phyloP scores from a whole-genome alignment of 2,113 vertebrate species.

The Notothenia coriiceps region DNA sequence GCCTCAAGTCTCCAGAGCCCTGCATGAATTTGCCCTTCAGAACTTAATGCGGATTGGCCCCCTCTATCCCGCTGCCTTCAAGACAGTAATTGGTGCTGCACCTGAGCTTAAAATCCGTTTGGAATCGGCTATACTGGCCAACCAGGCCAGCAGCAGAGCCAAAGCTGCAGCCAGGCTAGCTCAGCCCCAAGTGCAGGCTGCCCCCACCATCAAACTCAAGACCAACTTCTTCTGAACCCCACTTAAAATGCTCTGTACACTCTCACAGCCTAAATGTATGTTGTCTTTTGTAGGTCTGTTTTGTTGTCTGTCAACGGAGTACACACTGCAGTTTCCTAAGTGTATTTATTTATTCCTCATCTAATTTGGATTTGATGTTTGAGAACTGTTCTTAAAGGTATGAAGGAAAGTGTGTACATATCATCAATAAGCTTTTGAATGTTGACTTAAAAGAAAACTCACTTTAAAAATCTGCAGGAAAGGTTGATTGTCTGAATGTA shows the following conservation, averaged over 20 bases:
- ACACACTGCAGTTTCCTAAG: slow-evolving; percentile 33
- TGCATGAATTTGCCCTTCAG: slow-evolving; percentile 97
- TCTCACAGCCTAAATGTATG: slow-evolving; percentile 22
- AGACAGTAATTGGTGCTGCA: slow-evolving; percentile 96
- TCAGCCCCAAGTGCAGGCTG: slow-evolving; percentile 89
- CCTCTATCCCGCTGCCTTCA: slow-evolving; percentile 96
- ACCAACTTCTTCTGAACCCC: slow-evolving; percentile 94
- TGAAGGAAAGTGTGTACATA: slow-evolving; percentile 62
- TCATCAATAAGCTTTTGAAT: slow-evolving; percentile 61
- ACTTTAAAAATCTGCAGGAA: slow-evolving; percentile 40
- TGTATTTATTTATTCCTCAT: slow-evolving; percentile 70
- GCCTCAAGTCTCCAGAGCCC: slow-evolving; percentile 87
- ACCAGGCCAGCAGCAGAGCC: slow-evolving; percentile 94
- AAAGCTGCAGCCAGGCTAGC: slow-evolving; percentile 90
- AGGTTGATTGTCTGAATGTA: slow-evolving; percentile 56
- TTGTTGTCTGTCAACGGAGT: slow-evolving; percentile 41
- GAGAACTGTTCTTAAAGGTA: slow-evolving; percentile 30
- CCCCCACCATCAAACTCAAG: slow-evolving; percentile 98
- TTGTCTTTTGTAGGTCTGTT: slow-evolving; percentile 22
- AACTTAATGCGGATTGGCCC: slow-evolving; percentile 98
- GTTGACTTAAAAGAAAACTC: slow-evolving; percentile 47
- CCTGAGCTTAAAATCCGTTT: slow-evolving; percentile 94
- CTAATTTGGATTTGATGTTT: slow-evolving; percentile 32
- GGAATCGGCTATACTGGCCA: slow-evolving; percentile 95
- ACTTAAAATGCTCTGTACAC: slow-evolving; percentile 11